Conservation (phyloP, 2,888 invertebrate species). For the Phaedon cochleariae region DNA sequence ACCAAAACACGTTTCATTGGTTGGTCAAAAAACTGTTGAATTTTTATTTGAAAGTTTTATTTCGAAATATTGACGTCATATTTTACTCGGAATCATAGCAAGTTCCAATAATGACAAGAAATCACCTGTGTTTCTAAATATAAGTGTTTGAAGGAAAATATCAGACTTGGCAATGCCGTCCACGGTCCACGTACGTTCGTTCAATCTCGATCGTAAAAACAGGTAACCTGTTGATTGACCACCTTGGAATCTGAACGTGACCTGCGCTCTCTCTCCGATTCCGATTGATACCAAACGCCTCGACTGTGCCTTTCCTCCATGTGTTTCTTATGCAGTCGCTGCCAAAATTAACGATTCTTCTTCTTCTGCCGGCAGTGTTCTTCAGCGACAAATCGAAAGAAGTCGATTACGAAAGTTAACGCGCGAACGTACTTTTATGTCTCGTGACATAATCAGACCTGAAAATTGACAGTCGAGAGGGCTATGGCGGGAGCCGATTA, state of each 20-base stretch:
- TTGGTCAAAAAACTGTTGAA: no score
- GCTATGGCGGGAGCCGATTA: background rate
- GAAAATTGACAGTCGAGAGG: background rate
- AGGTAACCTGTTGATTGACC: slow-evolving; percentile 48
- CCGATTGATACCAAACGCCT: slow-evolving; percentile 27
- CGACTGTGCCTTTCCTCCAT: slow-evolving; percentile 30
- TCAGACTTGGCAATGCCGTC: slow-evolving; percentile 6
- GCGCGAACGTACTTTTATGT: background rate
- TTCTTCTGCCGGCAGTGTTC: slow-evolving; percentile 31
- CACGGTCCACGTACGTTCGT: no score
- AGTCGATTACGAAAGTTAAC: background rate
- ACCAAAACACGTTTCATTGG: no score
- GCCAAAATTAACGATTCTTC: slow-evolving; percentile 22
- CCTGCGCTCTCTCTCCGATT: slow-evolving; percentile 36
- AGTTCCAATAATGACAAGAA: no score
- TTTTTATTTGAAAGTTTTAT: no score
- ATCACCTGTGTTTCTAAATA: no score
- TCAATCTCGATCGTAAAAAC: slow-evolving; percentile 46
- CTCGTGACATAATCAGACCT: background rate
- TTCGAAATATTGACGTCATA: no score
- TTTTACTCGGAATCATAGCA: no score
- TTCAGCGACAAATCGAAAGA: slow-evolving; percentile 18
- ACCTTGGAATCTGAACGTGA: slow-evolving; percentile 34
- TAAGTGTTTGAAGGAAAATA: background rate
- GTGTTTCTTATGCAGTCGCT: slow-evolving; percentile 25